These are phyloP conservation scores for Lepidurus packardi DNA, from an alignment of 1,140 invertebrate species.

Conservation along the genomic window DNA sequence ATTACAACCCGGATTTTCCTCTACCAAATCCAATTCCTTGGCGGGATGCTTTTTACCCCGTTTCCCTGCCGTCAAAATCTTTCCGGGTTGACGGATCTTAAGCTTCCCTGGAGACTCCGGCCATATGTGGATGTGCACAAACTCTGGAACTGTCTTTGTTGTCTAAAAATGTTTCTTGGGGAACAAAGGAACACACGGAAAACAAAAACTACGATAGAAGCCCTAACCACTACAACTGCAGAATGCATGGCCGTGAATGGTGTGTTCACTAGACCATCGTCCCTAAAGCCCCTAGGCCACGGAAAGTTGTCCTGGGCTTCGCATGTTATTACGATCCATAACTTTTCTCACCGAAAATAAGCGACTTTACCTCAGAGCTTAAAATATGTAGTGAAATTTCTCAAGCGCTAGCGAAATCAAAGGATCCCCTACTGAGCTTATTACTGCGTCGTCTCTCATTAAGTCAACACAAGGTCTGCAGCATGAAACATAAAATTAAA, in stretches of 20 bases:
- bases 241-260: not conserved
- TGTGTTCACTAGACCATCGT: not conserved
- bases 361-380: not conserved
- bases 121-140: constrained; percentile 11
- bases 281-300: not conserved
- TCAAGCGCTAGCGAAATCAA: not conserved
- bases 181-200: not conserved
- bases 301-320: not conserved
- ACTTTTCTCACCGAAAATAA: not conserved
- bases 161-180: not conserved
- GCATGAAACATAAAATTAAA: not conserved
- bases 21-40: not conserved
- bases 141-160: not conserved
- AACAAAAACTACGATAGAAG: not conserved
- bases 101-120: not conserved
- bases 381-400: not conserved
- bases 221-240: not conserved
- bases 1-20: not conserved
- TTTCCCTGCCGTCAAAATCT: not conserved
- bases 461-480: not conserved
- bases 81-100: not conserved
- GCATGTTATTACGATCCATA: not conserved
- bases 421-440: not conserved
- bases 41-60: not conserved
- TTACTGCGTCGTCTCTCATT: not conserved